Percentiles rank a stretch among this genome's conserved stretches.
These are phyloP conservation scores for Eufriesea mexicana DNA, from an alignment of 1,140 invertebrate species.

Conservation along the genomic window DNA sequence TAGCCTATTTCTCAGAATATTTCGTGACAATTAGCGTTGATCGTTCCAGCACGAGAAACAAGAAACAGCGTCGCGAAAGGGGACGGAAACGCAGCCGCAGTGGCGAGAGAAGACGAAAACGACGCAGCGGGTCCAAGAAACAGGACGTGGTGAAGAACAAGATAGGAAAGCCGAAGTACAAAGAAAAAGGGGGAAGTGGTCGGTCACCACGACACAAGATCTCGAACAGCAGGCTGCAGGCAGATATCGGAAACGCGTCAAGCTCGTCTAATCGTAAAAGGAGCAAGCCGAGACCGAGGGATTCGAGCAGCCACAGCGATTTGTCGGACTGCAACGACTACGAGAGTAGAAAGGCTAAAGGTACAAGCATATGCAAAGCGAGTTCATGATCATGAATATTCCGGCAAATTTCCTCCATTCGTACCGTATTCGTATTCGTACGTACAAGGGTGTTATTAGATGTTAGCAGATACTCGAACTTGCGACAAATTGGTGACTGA, in stretches of 20 bases:
- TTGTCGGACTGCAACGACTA: constrained; percentile 17
- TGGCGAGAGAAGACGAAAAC: neutral
- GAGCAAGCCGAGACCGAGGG: neutral
- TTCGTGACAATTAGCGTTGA: too few species aligned
- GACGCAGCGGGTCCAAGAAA: neutral
- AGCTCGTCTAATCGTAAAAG: neutral
- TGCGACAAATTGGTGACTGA: too few species aligned
- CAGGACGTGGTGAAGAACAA: neutral
- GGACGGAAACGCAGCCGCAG: neutral
- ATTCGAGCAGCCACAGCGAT: neutral
- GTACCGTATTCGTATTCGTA: too few species aligned
- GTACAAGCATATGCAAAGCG: neutral
- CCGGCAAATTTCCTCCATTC: too few species aligned
- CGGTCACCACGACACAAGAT: constrained; percentile 9
- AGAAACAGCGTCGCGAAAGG: neutral
- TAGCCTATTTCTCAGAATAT: neutral
- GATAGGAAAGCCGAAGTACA: neutral
- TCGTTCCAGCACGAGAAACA: neutral
- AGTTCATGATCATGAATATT: neutral
- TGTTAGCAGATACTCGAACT: too few species aligned
- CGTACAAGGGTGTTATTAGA: too few species aligned
- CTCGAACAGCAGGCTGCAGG: neutral
- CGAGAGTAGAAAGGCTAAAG: constrained; percentile 1
- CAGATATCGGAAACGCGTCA: constrained; percentile 6
- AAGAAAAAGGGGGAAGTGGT: neutral